Evolutionary conservation across 2,888 invertebrate genomes (phyloP), one percentile per base, ranked within the genome.

Genomic region (Timandra comae): DNA sequence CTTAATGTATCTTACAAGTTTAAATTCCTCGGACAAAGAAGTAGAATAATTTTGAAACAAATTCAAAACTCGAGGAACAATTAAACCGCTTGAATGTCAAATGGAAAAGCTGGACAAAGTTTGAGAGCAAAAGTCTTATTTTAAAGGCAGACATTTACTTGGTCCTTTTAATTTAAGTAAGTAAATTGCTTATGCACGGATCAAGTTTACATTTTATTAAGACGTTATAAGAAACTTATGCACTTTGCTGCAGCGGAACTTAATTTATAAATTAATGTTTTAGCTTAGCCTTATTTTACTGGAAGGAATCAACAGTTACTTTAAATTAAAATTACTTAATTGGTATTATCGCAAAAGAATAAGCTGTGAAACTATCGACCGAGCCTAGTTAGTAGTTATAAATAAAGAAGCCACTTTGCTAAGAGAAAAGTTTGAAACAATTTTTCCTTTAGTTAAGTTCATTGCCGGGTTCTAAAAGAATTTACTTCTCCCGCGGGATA

Each of bases 51-150:
- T 66, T 61, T 61, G 56, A 63, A 63, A 59, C 60, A 62, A 64
- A 64, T 68, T 68, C 60, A 63, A 63, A 68, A 66, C 64, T 66
- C 59, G 49, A 58, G 58, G 62, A 64, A 76, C 70, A 76, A 76
- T 78, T 77, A 76, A 71, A 72, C 66, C 61, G 58, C 65, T 67
- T 64, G 62, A 67, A 68, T 69, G 68, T 72, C 68, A 70, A 69
- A 69, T 63, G 67, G 62, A 57, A 64, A 62, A 68, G 63, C 67
- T 62, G 63, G 63, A 61, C 65, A 44, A 71, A 76, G 67, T 76
- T 77, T 60, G 54, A 53, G 52, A 63, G 66, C 58, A 63, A 67
- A 65, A 57, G 57, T 56, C 59, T 60, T 55, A 53, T 65, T 58
- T 66, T 54, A 53, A 65, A 62, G 53, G 52, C 48, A 54, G 56